Base-by-base conservation (phyloP, 2,888 invertebrate genomes). In the Eupithecia centaureata region DNA sequence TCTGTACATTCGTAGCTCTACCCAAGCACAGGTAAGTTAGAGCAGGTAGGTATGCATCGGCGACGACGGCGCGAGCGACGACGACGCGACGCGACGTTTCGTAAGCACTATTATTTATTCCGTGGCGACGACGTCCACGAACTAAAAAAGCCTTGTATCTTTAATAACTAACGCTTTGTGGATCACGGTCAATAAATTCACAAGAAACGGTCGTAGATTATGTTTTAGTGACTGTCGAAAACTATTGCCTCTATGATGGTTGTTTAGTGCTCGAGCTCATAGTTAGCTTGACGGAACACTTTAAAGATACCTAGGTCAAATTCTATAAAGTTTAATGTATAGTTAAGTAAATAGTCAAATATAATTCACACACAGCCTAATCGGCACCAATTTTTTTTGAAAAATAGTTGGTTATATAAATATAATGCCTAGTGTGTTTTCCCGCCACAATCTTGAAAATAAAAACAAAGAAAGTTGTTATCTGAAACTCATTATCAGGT, bases 1-100 rank as follows among this genome's bases (percentile, higher is more conserved):
- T 90, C 88, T 89, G 79, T 18, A 28, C 56, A 18, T 75, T 68
- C n/a, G 47, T 70, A 76, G 33, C 75, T 66, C 68, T 32, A 66
- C 68, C 79, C 82, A 81, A 84, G 85, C 87, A 86, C 90, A 88
- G 89, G 89, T 89, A 90, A 86, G 85, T 87, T 86, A 84, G 86
- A 86, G 85, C 87, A 91, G 91, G 91, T 90, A 91, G n/a, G n/a
- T n/a, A n/a, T n/a, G n/a, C n/a, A n/a, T n/a, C n/a, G n/a, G n/a
- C n/a, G n/a, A n/a, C 81, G 69, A 76, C 78, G 72, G n/a, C n/a
- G n/a, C n/a, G n/a, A n/a, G n/a, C n/a, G n/a, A n/a, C n/a, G n/a
- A n/a, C n/a, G n/a, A n/a, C n/a, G n/a, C n/a, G n/a, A n/a, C n/a
- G n/a, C n/a, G n/a, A n/a, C n/a, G n/a, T n/a, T n/a, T n/a, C n/a